Evolutionary conservation across 2,888 invertebrate species (phyloP).

Genomic region (Odontocolon sp.): DNA sequence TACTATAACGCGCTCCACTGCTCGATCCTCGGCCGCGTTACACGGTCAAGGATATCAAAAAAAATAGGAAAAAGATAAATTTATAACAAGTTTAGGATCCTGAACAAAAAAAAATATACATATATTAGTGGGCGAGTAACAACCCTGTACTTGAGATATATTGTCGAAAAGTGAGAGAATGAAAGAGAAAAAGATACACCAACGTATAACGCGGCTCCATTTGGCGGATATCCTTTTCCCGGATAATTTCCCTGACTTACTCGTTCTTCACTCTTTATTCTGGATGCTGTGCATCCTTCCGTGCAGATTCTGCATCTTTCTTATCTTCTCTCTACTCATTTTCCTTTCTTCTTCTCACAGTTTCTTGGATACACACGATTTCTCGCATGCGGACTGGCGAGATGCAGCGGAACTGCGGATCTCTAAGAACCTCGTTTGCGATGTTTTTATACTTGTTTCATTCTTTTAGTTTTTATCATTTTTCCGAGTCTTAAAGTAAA

Average conservation of each 20-base stretch:
- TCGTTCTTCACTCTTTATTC: conserved; percentile 10
- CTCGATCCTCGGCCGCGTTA: not conserved
- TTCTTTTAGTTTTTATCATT: no score
- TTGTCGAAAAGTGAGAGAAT: conserved; percentile 30
- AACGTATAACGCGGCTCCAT: conserved; percentile 52
- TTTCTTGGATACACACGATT: conserved; percentile 26
- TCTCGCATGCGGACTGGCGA: not conserved
- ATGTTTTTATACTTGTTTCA: no score
- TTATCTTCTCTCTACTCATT: conserved; percentile 1
- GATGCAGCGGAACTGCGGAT: conserved; percentile 1
- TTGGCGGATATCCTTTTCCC: conserved; percentile 43
- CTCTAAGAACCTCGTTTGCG: not conserved
- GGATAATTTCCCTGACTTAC: conserved; percentile 32
- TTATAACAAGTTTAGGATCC: no score
- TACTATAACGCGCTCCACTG: conserved; percentile 24
- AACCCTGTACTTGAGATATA: no score
- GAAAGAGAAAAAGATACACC: conserved; percentile 16
- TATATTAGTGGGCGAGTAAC: no score
- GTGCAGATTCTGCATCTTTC: not conserved
- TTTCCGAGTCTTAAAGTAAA: no score
- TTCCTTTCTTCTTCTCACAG: not conserved
- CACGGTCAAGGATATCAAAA: conserved; percentile 8
- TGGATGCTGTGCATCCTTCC: conserved; percentile 8
- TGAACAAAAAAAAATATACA: no score
- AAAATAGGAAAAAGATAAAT: conserved; percentile 6